Conservation (phyloP, 2,888 invertebrate genomes). For the Acleris holmiana region DNA sequence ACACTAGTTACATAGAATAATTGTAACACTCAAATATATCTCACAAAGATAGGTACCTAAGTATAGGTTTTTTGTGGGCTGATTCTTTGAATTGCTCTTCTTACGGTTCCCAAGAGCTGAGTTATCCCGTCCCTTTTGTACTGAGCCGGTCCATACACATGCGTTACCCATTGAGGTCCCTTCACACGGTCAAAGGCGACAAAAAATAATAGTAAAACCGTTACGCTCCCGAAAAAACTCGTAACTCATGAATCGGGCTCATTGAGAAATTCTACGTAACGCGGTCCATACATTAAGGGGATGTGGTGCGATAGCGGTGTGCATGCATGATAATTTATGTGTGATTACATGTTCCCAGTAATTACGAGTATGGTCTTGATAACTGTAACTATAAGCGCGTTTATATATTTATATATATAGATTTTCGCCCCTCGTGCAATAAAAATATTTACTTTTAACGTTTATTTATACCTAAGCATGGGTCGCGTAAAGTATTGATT, state of each 20-base stretch:
- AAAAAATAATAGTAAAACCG: slow-evolving; percentile 84
- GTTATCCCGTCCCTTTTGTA: slow-evolving; percentile 53
- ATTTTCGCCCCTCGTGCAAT: too few relatives aligned
- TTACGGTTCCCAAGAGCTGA: background rate
- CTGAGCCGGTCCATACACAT: slow-evolving; percentile 66
- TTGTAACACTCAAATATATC: too few relatives aligned
- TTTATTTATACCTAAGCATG: too few relatives aligned
- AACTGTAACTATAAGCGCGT: background rate
- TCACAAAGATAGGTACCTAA: too few relatives aligned
- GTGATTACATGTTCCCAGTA: slow-evolving; percentile 28
- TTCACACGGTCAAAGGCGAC: slow-evolving; percentile 80
- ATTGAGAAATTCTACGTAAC: slow-evolving; percentile 69
- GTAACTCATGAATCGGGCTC: slow-evolving; percentile 77
- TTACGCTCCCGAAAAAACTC: slow-evolving; percentile 79
- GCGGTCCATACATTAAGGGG: slow-evolving; percentile 43
- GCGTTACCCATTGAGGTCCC: slow-evolving; percentile 78
- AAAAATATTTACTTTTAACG: too few relatives aligned
- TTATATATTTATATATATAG: too few relatives aligned
- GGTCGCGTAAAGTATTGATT: too few relatives aligned
- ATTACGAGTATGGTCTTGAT: background rate
- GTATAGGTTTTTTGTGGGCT: too few relatives aligned
- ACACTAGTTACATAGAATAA: too few relatives aligned
- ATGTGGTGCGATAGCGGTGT: slow-evolving; percentile 42
- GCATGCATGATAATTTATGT: slow-evolving; percentile 37
- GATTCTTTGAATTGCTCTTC: background rate